Evolutionary conservation across 2,113 vertebrate genomes (phyloP).

Genomic region (Ceyx cyanopectus): DNA sequence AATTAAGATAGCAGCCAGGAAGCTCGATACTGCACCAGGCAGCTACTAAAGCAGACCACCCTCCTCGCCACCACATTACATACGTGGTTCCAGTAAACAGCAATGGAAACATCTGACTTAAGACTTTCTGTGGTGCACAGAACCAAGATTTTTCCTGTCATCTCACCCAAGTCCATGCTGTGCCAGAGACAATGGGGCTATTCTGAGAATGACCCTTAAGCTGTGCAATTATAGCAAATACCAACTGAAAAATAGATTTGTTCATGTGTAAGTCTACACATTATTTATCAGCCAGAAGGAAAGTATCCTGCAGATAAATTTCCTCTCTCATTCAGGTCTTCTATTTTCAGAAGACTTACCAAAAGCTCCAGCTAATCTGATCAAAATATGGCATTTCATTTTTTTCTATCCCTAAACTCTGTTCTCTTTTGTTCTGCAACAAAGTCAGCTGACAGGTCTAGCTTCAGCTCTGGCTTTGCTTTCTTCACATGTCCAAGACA

Average conservation of each 20-base stretch:
- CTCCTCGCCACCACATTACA: conserved; percentile 25
- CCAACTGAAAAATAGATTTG: background rate
- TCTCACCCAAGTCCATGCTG: conserved; percentile 37
- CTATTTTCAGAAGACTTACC: background rate
- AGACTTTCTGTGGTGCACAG: conserved; percentile 18
- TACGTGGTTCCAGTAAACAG: conserved; percentile 59
- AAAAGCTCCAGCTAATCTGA: background rate
- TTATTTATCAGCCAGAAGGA: conserved; percentile 54
- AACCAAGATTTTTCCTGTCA: conserved; percentile 44
- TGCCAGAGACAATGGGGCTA: conserved; percentile 30
- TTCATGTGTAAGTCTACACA: conserved; percentile 53
- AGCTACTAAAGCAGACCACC: conserved; percentile 69
- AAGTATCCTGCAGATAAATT: conserved; percentile 44
- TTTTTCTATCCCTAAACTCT: background rate
- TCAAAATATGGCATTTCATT: background rate
- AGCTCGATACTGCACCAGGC: conserved; percentile 35
- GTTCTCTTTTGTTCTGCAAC: background rate
- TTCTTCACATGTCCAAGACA: background rate
- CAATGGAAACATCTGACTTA: conserved; percentile 60
- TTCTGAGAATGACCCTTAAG: conserved; percentile 44
- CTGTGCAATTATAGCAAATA: conserved; percentile 51
- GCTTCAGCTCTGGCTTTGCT: background rate
- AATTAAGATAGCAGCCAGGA: conserved; percentile 45
- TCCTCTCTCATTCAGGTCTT: background rate
- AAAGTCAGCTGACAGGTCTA: background rate